Evolutionary conservation across 2,797 vertebrate genomes (phyloP).

Genomic region (Manis crassicaudata): DNA sequence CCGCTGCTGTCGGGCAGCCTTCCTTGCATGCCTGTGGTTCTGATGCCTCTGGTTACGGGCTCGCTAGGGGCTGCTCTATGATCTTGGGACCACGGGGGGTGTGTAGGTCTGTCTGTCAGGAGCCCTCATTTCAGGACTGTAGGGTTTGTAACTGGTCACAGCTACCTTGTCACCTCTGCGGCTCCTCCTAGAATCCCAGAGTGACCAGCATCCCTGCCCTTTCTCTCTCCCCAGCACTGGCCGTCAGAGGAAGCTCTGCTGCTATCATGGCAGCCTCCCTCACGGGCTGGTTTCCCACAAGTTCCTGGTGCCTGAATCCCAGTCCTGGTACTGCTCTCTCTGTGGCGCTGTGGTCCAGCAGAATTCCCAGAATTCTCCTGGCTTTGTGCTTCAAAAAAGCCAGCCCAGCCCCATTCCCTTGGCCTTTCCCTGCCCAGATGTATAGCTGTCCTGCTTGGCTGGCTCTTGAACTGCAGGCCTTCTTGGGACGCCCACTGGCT

Average conservation of each 20-base stretch:
- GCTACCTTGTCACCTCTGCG: background rate
- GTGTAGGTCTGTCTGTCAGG: background rate
- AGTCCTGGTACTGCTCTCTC: background rate
- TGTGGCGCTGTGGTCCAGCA: background rate
- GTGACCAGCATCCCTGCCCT: background rate
- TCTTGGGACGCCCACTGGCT: background rate
- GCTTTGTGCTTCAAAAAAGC: background rate
- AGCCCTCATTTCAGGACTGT: background rate
- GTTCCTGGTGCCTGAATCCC: background rate
- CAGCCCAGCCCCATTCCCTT: too few relatives aligned
- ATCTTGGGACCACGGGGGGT: background rate
- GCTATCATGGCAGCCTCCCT: too few relatives aligned
- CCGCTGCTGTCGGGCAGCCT: background rate
- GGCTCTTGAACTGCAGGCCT: background rate
- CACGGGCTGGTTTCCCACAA: background rate
- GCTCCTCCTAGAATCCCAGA: background rate
- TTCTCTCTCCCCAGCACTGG: background rate
- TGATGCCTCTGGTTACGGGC: background rate
- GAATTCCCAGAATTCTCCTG: background rate
- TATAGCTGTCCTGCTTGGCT: background rate
- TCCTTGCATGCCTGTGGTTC: background rate
- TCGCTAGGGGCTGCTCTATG: background rate
- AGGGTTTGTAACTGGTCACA: background rate
- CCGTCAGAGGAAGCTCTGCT: background rate
- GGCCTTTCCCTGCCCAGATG: background rate